Conservation (phyloP, 2,797 vertebrate species). For the Okamejei kenojei region DNA sequence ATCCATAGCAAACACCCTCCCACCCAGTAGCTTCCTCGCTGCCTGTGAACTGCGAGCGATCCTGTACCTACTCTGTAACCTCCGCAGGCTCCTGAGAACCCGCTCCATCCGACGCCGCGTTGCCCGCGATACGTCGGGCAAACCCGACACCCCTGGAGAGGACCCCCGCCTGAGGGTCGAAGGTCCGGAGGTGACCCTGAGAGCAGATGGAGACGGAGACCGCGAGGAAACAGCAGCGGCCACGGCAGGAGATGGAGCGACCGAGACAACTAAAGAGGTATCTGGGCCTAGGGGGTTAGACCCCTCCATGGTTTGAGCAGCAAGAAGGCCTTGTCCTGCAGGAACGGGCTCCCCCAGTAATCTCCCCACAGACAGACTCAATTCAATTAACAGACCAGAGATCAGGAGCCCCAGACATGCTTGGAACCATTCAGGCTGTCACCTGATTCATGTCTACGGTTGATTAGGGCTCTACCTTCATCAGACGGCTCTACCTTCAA, state of each 20-base stretch:
- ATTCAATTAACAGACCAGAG: no score
- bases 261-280: background rate
- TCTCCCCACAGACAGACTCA: no score
- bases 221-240: background rate
- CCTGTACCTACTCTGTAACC: background rate
- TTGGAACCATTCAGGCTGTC: background rate
- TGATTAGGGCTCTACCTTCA: background rate
- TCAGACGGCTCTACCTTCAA: background rate
- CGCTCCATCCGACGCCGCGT: conserved; percentile 14
- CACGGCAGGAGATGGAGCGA: background rate
- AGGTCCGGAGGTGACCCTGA: no score
- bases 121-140: background rate
- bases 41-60: no score
- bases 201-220: background rate
- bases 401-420: no score
- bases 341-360: background rate
- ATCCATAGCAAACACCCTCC: background rate
- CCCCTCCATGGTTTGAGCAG: background rate
- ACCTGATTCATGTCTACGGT: background rate
- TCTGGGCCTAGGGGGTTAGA: background rate
- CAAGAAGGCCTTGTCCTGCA: background rate
- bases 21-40: background rate
- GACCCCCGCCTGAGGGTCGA: background rate
- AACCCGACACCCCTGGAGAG: no score
- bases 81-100: background rate